Evolutionary conservation across 2,888 invertebrate species (phyloP).

Genomic region (Vanessa cardui): DNA sequence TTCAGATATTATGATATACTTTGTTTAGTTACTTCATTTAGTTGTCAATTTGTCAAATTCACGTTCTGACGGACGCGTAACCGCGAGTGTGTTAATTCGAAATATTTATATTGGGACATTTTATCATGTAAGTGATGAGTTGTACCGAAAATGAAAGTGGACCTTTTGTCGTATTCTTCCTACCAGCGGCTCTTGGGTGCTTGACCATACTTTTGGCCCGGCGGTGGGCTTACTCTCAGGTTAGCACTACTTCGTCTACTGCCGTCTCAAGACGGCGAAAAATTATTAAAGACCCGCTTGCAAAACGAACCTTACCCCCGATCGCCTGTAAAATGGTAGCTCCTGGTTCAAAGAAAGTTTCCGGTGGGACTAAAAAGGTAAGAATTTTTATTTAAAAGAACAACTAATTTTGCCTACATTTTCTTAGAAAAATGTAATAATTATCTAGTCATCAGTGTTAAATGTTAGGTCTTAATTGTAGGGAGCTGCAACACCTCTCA

Average conservation of each 20-base stretch:
- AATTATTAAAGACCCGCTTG: slow-evolving; percentile 77
- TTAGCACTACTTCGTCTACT: slow-evolving; percentile 71
- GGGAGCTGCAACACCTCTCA: slow-evolving; percentile 49
- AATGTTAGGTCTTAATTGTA: slow-evolving; percentile 36
- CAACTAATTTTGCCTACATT: neutral
- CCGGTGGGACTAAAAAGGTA: slow-evolving; percentile 70
- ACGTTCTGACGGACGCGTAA: slow-evolving; percentile 25
- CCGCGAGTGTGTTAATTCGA: slow-evolving; percentile 45
- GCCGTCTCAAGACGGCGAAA: slow-evolving; percentile 78
- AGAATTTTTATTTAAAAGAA: neutral
- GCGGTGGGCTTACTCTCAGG: slow-evolving; percentile 78
- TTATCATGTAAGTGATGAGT: slow-evolving; percentile 83
- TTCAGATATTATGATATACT: too few species aligned
- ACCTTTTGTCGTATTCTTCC: slow-evolving; percentile 81
- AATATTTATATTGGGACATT: slow-evolving; percentile 69
- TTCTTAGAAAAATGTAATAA: neutral
- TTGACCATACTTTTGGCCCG: slow-evolving; percentile 78
- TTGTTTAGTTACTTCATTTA: neutral
- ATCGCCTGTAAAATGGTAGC: slow-evolving; percentile 75
- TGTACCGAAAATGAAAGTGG: slow-evolving; percentile 83
- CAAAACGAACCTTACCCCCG: slow-evolving; percentile 72
- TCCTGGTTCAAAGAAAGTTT: slow-evolving; percentile 67
- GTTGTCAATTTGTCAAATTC: slow-evolving; percentile 25
- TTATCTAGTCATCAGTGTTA: neutral
- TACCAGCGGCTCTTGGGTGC: slow-evolving; percentile 79